These are phyloP conservation scores for Drosophila pegasa DNA, from an alignment of 2,888 invertebrate species.

Conservation along the genomic window DNA sequence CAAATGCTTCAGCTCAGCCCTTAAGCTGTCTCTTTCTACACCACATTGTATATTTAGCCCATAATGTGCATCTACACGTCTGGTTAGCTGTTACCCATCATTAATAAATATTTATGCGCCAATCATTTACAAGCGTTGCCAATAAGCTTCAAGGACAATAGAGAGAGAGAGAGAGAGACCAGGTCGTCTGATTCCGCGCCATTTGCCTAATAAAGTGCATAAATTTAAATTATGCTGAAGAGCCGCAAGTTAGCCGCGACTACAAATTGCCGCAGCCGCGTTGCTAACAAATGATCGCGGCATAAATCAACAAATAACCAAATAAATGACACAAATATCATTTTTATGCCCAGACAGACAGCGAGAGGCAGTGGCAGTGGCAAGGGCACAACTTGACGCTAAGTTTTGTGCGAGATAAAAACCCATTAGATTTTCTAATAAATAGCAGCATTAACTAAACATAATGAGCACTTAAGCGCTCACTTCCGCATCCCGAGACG, in stretches of 20 bases:
- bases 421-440: conserved; percentile 77
- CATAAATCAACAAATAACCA: conserved; percentile 70
- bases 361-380: not conserved
- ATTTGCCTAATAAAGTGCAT: conserved; percentile 64
- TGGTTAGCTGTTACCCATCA: conserved; percentile 29
- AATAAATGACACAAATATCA: conserved; percentile 71
- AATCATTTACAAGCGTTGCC: conserved; percentile 49
- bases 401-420: conserved; percentile 58
- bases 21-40: conserved; percentile 25
- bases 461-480: conserved; percentile 79
- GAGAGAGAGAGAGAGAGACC: not conserved
- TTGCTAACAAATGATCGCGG: conserved; percentile 55
- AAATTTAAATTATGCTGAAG: conserved; percentile 69
- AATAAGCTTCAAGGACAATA: conserved; percentile 17
- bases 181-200: conserved; percentile 36
- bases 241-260: conserved; percentile 42
- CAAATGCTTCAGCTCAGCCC: conserved; percentile 22
- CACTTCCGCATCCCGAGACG: conserved; percentile 62
- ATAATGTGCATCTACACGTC: conserved; percentile 20
- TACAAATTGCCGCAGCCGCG: conserved; percentile 52
- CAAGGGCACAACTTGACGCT: conserved; percentile 40
- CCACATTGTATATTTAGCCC: conserved; percentile 5
- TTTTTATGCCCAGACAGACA: conserved; percentile 49
- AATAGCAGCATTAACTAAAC: conserved; percentile 77
- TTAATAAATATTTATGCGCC: conserved; percentile 70